These are phyloP conservation scores for Aegotheles bennettii DNA, from an alignment of 2,113 vertebrate species.

Conservation along the genomic window DNA sequence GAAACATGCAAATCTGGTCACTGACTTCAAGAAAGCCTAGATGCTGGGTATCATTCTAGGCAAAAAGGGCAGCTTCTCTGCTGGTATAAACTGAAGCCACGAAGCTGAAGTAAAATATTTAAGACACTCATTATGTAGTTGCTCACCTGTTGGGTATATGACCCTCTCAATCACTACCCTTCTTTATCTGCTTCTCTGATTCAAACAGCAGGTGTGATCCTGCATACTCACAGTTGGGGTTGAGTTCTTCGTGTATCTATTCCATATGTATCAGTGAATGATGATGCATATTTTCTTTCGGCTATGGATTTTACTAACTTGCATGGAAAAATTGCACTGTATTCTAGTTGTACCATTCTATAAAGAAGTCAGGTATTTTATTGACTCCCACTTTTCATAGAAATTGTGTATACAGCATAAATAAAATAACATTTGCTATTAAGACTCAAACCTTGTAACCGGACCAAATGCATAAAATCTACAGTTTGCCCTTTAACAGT, in stretches of 20 bases:
- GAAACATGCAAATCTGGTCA: neutral
- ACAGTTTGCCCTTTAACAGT: neutral
- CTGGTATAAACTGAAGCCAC: neutral
- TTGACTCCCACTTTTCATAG: neutral
- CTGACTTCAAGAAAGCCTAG: neutral
- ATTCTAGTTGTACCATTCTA: neutral
- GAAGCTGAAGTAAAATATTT: neutral
- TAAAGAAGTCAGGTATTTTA: neutral
- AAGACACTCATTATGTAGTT: neutral
- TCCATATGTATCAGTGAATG: conserved; percentile 14
- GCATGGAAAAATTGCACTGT: neutral
- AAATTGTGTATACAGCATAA: neutral
- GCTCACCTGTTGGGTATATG: neutral
- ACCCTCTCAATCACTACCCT: conserved; percentile 15
- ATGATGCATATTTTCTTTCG: neutral
- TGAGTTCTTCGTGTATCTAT: neutral
- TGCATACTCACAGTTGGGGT: neutral
- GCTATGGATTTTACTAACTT: neutral
- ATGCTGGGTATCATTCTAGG: neutral
- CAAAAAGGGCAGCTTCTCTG: neutral
- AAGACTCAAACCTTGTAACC: neutral
- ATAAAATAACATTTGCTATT: neutral
- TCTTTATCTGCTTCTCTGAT: neutral
- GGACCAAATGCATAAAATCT: neutral
- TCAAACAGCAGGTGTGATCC: neutral